Conservation (phyloP, 1,140 invertebrate species). For the Microplitis demolitor region DNA sequence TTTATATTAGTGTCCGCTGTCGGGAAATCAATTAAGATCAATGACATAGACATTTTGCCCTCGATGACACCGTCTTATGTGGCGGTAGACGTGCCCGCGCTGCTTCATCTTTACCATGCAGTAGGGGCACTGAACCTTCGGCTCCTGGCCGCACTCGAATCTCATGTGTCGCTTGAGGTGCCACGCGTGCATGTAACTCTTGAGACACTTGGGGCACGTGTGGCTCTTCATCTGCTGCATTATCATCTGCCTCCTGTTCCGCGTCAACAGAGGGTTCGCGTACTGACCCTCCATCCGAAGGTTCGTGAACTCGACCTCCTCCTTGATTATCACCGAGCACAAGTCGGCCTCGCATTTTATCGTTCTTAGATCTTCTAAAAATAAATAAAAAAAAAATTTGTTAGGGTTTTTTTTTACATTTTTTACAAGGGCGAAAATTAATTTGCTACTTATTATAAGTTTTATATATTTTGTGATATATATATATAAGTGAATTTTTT, state of each 20-base stretch:
- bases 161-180: conserved; percentile 50
- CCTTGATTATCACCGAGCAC: conserved; percentile 5
- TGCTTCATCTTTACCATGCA: conserved; percentile 49
- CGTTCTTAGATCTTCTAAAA: background rate
- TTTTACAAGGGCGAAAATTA: background rate
- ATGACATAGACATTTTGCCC: conserved; percentile 44
- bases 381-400: background rate
- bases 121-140: conserved; percentile 45
- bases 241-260: background rate
- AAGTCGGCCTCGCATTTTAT: background rate
- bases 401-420: background rate
- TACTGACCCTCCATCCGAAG: background rate
- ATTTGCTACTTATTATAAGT: background rate
- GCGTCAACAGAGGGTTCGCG: background rate
- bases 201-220: conserved; percentile 37
- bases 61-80: conserved; percentile 55
- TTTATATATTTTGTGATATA: too few species aligned
- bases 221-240: background rate
- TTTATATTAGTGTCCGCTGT: background rate
- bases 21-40: conserved; percentile 35
- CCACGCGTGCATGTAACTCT: conserved; percentile 52
- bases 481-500: too few species aligned
- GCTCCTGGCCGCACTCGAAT: conserved; percentile 50
- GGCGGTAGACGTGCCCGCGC: conserved; percentile 70
- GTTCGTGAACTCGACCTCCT: background rate